Evolutionary conservation across 2,797 vertebrate genomes (phyloP).

Genomic region (Cetoscarus ocellatus): DNA sequence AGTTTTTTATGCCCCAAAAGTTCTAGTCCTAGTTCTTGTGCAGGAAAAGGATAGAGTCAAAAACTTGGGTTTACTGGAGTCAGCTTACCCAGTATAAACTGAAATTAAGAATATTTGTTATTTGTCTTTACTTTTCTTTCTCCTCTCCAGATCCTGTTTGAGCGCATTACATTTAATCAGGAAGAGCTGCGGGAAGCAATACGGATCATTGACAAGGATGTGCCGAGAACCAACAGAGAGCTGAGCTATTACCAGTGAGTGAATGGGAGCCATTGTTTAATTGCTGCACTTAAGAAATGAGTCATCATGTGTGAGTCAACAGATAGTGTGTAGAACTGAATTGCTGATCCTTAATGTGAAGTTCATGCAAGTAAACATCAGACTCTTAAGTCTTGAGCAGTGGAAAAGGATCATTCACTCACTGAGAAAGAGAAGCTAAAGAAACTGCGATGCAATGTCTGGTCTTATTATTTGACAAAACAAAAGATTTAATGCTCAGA

Average conservation of each 20-base stretch:
- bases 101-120: neutral
- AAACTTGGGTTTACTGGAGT: neutral
- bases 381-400: neutral
- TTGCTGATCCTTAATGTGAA: neutral
- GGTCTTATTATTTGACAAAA: too few species aligned
- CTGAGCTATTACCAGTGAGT: conserved; percentile 85
- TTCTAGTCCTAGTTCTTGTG: too few species aligned
- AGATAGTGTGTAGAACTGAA: neutral
- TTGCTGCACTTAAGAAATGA: neutral
- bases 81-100: neutral
- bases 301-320: neutral
- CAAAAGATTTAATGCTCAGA: too few species aligned
- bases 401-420: neutral
- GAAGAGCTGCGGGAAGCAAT: conserved; percentile 84
- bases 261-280: neutral
- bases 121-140: neutral
- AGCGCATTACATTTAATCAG: conserved; percentile 79
- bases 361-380: neutral
- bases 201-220: conserved; percentile 87
- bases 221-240: conserved; percentile 84
- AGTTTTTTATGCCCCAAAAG: too few species aligned
- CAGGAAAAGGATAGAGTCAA: too few species aligned
- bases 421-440: too few species aligned
- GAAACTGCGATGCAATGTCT: too few species aligned
- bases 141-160: conserved; percentile 81